These are phyloP conservation scores for Mactromeris polynyma DNA, from an alignment of 2,888 invertebrate genomes.

Conservation along the genomic window DNA sequence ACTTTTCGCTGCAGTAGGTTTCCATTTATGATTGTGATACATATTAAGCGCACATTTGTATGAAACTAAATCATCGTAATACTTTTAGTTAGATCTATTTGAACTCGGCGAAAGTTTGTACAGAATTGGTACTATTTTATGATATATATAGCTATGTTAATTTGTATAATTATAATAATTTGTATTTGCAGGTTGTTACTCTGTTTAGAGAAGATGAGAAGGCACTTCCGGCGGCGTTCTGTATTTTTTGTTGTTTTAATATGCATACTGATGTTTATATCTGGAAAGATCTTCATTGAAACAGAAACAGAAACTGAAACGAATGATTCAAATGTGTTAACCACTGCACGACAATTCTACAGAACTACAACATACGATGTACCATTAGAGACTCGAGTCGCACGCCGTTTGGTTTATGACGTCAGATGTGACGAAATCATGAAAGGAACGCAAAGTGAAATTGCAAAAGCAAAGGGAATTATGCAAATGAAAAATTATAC, in stretches of 20 bases:
- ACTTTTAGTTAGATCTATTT: too few species aligned
- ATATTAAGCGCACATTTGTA: too few species aligned
- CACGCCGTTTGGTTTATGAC: slow-evolving; percentile 44
- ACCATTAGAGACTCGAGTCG: neutral
- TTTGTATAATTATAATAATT: too few species aligned
- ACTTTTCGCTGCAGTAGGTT: too few species aligned
- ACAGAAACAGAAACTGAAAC: neutral
- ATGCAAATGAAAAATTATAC: slow-evolving; percentile 47
- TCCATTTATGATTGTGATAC: too few species aligned
- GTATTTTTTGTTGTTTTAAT: neutral
- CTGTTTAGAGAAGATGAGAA: neutral
- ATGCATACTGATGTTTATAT: slow-evolving; percentile 11
- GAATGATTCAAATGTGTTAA: neutral
- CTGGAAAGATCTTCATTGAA: slow-evolving; percentile 28
- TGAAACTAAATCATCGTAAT: too few species aligned
- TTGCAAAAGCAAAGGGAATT: slow-evolving; percentile 66
- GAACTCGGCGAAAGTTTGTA: too few species aligned
- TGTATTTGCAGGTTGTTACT: neutral
- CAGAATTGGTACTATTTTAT: too few species aligned
- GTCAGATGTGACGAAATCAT: slow-evolving; percentile 77
- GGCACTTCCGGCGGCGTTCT: neutral
- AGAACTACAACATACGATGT: neutral
- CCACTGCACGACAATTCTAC: neutral
- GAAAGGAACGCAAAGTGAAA: slow-evolving; percentile 69
- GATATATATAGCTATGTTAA: too few species aligned